These are phyloP conservation scores for Procambarus virginalis DNA, from an alignment of 1,140 invertebrate species.

Conservation along the genomic window DNA sequence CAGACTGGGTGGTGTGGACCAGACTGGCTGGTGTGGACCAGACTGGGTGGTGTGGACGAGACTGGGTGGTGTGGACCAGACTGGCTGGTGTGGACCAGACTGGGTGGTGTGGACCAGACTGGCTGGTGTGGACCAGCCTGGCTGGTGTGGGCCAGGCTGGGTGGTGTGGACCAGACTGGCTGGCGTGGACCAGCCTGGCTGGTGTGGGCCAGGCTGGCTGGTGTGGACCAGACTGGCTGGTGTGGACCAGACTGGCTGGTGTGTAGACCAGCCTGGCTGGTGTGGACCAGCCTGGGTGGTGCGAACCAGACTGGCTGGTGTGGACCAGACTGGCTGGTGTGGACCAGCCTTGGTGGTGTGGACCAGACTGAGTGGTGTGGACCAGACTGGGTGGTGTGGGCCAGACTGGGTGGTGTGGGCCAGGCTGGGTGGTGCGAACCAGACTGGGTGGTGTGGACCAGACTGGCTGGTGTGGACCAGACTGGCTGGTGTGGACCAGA, in stretches of 20 bases:
- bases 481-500: neutral
- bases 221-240: neutral
- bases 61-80: neutral
- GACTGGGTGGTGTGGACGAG: neutral
- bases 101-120: neutral
- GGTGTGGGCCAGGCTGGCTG: neutral
- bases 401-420: neutral
- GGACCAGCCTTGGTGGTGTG: neutral
- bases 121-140: neutral
- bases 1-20: neutral
- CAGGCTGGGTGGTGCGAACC: neutral
- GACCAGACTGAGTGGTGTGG: neutral
- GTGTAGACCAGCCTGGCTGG: no score
- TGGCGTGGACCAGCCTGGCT: neutral
- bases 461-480: slow-evolving; percentile 2
- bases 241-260: no score
- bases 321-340: neutral
- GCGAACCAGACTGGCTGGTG: neutral
- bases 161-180: neutral
- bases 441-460: neutral
- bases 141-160: neutral
- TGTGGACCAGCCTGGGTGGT: no score
- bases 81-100: neutral
- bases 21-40: neutral
- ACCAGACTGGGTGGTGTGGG: neutral